Evolutionary conservation across 2,888 invertebrate genomes (phyloP).

Genomic region (Horisme vitalbata): DNA sequence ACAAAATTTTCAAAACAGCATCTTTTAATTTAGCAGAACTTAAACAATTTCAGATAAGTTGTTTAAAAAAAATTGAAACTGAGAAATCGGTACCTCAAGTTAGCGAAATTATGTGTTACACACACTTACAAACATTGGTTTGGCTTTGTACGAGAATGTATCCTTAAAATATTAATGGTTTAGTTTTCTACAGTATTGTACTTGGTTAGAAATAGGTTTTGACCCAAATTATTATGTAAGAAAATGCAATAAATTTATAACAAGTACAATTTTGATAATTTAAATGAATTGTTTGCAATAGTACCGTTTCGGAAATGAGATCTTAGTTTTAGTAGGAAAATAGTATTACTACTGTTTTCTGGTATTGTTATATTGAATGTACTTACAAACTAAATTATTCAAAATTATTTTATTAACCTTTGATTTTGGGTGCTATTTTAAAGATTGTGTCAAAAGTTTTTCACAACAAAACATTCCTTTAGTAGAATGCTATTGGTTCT

Average conservation of each 20-base stretch:
- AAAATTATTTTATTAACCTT: conserved; percentile 9
- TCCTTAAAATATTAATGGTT: not conserved
- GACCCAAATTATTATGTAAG: conserved; percentile 10
- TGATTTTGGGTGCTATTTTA: conserved; percentile 17
- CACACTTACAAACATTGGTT: too few species aligned
- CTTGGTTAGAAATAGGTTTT: conserved; percentile 16
- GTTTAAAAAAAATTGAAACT: too few species aligned
- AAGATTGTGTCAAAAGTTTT: conserved; percentile 24
- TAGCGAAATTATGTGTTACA: too few species aligned
- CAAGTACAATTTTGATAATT: conserved; percentile 22
- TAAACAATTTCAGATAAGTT: too few species aligned
- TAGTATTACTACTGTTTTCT: conserved; percentile 1
- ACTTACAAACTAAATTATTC: conserved; percentile 8
- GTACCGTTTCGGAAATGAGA: conserved; percentile 11
- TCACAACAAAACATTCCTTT: conserved; percentile 47
- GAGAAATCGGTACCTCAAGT: too few species aligned
- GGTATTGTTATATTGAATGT: conserved; percentile 2
- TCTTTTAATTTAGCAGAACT: too few species aligned
- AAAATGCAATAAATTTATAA: conserved; percentile 17
- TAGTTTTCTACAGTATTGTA: conserved; percentile 15
- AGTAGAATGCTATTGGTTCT: conserved; percentile 38
- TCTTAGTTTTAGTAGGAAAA: conserved; percentile 4
- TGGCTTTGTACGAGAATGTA: conserved; percentile 7
- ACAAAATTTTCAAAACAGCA: too few species aligned
- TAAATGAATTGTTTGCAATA: not conserved